Base-by-base conservation (phyloP, 2,888 invertebrate species). In the Argyresthia albistria region DNA sequence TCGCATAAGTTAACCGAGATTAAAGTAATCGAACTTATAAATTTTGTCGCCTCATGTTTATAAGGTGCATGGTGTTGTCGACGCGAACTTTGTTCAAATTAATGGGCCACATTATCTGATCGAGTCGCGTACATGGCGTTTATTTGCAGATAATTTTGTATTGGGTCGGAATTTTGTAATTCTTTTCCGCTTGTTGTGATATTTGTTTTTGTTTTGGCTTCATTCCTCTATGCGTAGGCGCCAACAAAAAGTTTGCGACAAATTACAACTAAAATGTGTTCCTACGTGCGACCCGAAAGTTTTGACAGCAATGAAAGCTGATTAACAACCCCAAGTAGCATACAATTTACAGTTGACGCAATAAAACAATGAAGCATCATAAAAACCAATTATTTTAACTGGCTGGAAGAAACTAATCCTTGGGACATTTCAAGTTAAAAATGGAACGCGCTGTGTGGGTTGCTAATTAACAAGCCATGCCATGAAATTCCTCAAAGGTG, bases 1-100 rank as follows among this genome's bases (percentile, higher is more conserved):
- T 81, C 87, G 87, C 87, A 87, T 87, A 87, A 86, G 87, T 87
- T 86, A 87, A 73, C 80, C 76, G 80, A 87, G 87, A 87, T 87
- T 87, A 87, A 86, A 87, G 82, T 87, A 87, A 87, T 87, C 87
- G 87, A 87, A 87, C 87, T 86, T 87, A 87, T 87, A 87, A 87
- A 87, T 87, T 87, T 86, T 86, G 87, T 87, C 87, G 81, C 76
- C 82, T 87, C 86, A 87, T 83, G 86, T 87, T 78, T 84, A 81
- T 81, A 84, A 76, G 83, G 81, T 73, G 76, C 73, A 73, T 72
- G 76, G 76, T 76, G 78, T 73, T 80, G 86, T 83, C 83, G 87
- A 84, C 87, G 84, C 82, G 77, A 81, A 84, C 86, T 84, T 81
- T 80, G 83, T 79, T 79, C 80, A 81, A 84, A 87, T 87, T 87